These are phyloP conservation scores for Phylloscopus trochiloides DNA, from an alignment of 2,113 vertebrate species.

Conservation along the genomic window DNA sequence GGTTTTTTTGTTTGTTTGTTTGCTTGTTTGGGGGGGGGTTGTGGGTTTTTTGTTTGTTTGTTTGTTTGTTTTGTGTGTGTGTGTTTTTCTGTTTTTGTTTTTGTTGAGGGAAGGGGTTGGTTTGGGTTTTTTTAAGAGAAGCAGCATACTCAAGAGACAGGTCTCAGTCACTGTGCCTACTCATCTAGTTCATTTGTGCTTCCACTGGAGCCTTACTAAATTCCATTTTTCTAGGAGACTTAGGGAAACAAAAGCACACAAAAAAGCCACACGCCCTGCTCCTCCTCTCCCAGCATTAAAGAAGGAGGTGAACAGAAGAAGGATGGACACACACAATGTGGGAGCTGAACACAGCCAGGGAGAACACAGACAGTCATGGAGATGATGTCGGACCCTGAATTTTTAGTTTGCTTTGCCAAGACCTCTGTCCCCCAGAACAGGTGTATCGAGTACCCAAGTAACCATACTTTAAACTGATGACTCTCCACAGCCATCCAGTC, in stretches of 20 bases:
- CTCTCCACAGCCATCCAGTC: not conserved
- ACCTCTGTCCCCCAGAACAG: not conserved
- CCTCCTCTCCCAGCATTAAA: not conserved
- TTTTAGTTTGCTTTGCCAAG: not conserved
- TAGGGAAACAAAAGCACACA: not conserved
- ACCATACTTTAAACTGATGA: not conserved
- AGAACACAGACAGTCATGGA: not conserved
- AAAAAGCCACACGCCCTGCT: not conserved
- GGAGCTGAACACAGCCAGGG: not conserved
- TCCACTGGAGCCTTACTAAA: not conserved
- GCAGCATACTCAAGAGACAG: not conserved
- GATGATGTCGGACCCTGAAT: not conserved
- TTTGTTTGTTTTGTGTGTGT: not conserved
- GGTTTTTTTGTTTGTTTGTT: not conserved
- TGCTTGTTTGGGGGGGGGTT: too few relatives aligned
- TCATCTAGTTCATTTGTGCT: not conserved
- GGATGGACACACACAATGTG: rapidly evolving
- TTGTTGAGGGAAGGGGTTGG: not conserved
- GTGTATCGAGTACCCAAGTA: rapidly evolving
- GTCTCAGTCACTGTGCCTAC: not conserved
- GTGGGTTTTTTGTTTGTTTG: not conserved
- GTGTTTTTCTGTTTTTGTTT: not conserved
- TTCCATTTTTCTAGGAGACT: not conserved
- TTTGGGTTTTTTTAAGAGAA: not conserved
- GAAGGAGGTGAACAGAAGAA: not conserved